A percentile compares a stretch with the other conserved stretches of the same genome.
These are phyloP conservation scores for Taurulus bubalis DNA, from an alignment of 2,113 vertebrate species.

Conservation along the genomic window DNA sequence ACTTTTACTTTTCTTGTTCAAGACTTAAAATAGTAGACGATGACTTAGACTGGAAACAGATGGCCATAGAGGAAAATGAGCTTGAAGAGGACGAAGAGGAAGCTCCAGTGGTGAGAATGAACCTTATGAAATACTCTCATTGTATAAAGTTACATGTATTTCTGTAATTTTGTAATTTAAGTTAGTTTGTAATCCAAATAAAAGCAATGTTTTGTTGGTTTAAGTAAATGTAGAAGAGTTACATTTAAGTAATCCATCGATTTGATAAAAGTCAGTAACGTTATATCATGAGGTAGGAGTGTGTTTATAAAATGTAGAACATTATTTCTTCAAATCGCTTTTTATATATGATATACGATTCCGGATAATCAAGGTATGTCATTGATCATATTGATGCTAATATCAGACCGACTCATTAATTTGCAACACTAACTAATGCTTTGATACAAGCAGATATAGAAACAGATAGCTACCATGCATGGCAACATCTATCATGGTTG, in stretches of 20 bases:
- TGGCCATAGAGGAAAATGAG: conserved; percentile 69
- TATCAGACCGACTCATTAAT: background rate
- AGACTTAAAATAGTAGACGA: conserved; percentile 97
- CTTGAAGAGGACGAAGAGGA: conserved; percentile 88
- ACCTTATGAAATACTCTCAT: background rate
- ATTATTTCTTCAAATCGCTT: background rate
- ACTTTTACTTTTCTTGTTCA: background rate
- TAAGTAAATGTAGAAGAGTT: background rate
- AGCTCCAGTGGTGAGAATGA: conserved; percentile 84
- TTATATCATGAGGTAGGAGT: background rate
- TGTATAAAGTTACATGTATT: background rate
- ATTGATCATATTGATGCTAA: background rate
- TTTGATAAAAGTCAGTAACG: background rate
- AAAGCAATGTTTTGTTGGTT: background rate
- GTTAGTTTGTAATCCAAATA: background rate
- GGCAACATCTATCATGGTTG: background rate
- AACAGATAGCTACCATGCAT: background rate
- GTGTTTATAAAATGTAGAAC: too few species aligned
- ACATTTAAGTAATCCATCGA: background rate
- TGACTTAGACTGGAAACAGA: conserved; percentile 90
- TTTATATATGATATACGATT: background rate
- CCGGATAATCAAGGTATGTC: background rate
- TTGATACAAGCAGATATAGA: background rate
- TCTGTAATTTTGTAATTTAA: background rate
- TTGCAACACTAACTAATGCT: background rate